Evolutionary conservation across 2,797 vertebrate species (phyloP), one percentile per base, ranked within the genome.

Genomic region (Premnoplex brunnescens): DNA sequence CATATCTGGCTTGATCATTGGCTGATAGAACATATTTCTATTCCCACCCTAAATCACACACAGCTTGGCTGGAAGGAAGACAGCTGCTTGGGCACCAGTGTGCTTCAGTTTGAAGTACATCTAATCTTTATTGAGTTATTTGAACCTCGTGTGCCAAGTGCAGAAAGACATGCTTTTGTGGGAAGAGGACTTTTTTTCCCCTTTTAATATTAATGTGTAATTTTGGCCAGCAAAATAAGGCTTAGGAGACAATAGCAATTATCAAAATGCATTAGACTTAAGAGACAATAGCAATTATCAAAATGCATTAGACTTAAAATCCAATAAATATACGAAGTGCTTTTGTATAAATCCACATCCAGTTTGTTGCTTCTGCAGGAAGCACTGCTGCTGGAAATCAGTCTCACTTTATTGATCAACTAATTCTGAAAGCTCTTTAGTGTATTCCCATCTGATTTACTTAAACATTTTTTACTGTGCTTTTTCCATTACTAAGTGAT

Each of bases 121-220:
- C 91, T 96, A 95, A 93, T 96, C 95, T 96, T 94, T 91, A 90
- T 76, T 59, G 92, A 97, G 91, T 92, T 95, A 96, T 88, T 86
- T 88, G 92, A 92, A 78, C 83, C 66, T 67, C 0, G 0, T 69
- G 59, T 92, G 91, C 92, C 94, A 94, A 90, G 69, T 84, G 87
- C 79, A 74, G 72, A 87, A 80, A 88, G 78, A 64, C 60, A 51
- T 78, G 55, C 88, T 92, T 69, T 76, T 77, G 58, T 56, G 66
- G 39, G 23, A 62, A 90, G 27, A 78, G 41, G 41, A 17, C 5
- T 30, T 62, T 56, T 55, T 68, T 36, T 17, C n/a, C 12, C 4
- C 13, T 85, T 93, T 74, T 74, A 85, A 60, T 94, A 89, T 69
- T 73, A 69, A 82, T 74, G 30, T 43, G 59, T 79, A 14, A 80